Conservation (phyloP, 1,140 invertebrate species). For the Stegodyphus mimosarum region DNA sequence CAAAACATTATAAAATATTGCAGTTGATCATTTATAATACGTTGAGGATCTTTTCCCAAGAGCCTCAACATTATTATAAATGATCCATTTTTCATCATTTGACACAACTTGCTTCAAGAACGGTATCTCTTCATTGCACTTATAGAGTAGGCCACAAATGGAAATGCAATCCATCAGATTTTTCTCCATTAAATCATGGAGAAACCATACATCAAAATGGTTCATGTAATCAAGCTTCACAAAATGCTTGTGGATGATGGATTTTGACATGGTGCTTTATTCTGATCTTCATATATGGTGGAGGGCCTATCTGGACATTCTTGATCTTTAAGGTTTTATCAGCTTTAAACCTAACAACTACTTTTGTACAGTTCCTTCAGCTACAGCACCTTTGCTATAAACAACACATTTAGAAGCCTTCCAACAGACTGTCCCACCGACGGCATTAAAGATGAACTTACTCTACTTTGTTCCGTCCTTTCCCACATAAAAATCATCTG, state of each 20-base stretch:
- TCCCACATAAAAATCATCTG: too few species aligned
- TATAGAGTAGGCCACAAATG: not conserved
- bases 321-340: not conserved
- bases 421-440: too few species aligned
- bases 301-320: not conserved
- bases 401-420: not conserved
- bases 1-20: too few species aligned
- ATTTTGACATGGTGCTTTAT: slow-evolving; percentile 5
- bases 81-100: not conserved
- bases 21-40: too few species aligned
- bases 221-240: not conserved
- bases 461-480: too few species aligned
- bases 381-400: not conserved
- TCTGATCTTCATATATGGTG: not conserved
- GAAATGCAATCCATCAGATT: not conserved
- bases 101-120: not conserved
- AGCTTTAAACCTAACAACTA: slow-evolving; percentile 9
- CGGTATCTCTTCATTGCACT: not conserved
- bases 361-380: slow-evolving; percentile 4
- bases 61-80: not conserved
- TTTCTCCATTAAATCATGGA: not conserved
- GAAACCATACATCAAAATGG: not conserved
- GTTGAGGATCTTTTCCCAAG: too few species aligned
- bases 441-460: too few species aligned
- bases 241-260: not conserved